phyloP scores from a whole-genome alignment of 2,797 vertebrate species.

The Aselliscus stoliczkanus region DNA sequence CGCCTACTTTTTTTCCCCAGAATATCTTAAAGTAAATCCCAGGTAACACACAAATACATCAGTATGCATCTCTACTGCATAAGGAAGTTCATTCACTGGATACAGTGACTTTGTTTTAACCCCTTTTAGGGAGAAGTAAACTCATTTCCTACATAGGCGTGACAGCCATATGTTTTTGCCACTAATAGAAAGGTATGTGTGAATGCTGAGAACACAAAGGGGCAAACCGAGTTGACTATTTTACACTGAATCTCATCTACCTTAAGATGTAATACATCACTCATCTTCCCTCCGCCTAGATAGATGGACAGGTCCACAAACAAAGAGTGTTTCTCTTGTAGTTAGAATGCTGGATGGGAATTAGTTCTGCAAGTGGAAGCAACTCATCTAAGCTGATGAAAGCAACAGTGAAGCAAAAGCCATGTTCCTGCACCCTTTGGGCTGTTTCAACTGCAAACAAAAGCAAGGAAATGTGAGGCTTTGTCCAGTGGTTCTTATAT shows the following conservation, averaged over 20 bases:
- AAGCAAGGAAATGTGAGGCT: not conserved
- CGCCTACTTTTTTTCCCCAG: not conserved
- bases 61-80: not conserved
- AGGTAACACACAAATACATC: not conserved
- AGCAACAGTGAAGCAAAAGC: not conserved
- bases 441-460: not conserved
- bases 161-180: not conserved
- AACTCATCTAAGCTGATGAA: conserved; percentile 9
- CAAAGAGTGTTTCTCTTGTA: not conserved
- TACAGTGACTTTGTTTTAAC: not conserved
- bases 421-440: not conserved
- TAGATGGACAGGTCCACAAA: not conserved
- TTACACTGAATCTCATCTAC: not conserved
- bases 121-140: not conserved
- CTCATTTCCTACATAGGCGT: not conserved
- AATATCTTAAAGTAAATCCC: not conserved
- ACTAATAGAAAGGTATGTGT: not conserved
- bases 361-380: conserved; percentile 10
- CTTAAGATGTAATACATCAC: not conserved
- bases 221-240: not conserved
- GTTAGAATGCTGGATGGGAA: not conserved
- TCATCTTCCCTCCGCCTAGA: not conserved
- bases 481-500: not conserved
- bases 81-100: not conserved
- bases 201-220: not conserved